phyloP scores from a whole-genome alignment of 2,113 vertebrate species.

The Rhinolophus sinicus region DNA sequence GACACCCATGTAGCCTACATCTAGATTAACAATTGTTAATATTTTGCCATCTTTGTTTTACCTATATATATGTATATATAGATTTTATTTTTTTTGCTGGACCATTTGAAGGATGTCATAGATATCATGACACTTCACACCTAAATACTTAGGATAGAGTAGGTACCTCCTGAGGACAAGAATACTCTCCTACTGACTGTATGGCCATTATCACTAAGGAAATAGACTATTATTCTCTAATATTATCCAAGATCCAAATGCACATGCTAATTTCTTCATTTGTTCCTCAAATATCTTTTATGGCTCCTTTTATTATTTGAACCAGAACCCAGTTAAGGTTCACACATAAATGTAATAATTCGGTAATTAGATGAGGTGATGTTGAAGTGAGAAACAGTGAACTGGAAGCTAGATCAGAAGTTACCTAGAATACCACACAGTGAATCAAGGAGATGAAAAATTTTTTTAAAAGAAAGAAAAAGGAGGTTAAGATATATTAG shows the following conservation, averaged over 20 bases:
- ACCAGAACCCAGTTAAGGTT: background rate
- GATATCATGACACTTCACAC: background rate
- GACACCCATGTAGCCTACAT: background rate
- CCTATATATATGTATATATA: background rate
- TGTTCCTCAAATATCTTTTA: background rate
- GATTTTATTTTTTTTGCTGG: background rate
- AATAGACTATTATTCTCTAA: background rate
- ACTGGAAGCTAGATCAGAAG: background rate
- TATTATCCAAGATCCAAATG: background rate
- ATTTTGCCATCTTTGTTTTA: background rate
- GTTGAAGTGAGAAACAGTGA: background rate
- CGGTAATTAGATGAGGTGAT: background rate
- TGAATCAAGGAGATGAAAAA: background rate
- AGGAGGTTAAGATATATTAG: background rate
- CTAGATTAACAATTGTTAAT: background rate
- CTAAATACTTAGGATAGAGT: background rate
- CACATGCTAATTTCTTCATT: background rate
- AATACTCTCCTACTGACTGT: background rate
- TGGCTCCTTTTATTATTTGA: background rate
- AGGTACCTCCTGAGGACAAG: background rate
- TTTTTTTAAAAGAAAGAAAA: background rate
- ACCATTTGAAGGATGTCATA: background rate
- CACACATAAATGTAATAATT: background rate
- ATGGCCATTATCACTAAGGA: background rate
- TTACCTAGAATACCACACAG: background rate